Evolutionary conservation across 2,888 invertebrate species (phyloP).

Genomic region (Volucella inflata): DNA sequence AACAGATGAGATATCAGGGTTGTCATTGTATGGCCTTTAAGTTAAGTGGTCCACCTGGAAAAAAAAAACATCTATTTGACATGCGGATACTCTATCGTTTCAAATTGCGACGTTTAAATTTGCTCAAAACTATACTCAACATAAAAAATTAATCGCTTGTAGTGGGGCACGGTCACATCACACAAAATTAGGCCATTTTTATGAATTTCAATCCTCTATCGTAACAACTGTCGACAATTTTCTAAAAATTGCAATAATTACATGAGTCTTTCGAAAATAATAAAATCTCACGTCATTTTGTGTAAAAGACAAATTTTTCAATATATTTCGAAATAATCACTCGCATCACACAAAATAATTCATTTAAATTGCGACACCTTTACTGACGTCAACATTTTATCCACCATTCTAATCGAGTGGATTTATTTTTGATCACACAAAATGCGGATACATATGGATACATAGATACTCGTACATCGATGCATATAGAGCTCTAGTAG

Average conservation of each 20-base stretch:
- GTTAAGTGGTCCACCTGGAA: slow-evolving; percentile 16
- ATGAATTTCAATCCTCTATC: not conserved
- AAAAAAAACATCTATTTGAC: not conserved
- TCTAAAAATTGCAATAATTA: slow-evolving; percentile 49
- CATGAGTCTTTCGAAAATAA: slow-evolving; percentile 47
- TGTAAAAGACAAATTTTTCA: slow-evolving; percentile 62
- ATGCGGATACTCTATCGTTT: not conserved
- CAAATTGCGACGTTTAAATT: slow-evolving; percentile 47
- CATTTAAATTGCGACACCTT: slow-evolving; percentile 68
- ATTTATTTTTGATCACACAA: slow-evolving; percentile 55
- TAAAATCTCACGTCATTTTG: slow-evolving; percentile 52
- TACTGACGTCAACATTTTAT: slow-evolving; percentile 56
- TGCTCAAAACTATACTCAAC: not conserved
- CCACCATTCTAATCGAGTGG: slow-evolving; percentile 27
- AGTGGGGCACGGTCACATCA: slow-evolving; percentile 40
- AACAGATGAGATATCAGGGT: slow-evolving; percentile 15
- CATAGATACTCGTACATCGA: too few relatives aligned
- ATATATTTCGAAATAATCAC: slow-evolving; percentile 71
- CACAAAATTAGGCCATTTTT: slow-evolving; percentile 43
- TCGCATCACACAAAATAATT: slow-evolving; percentile 65
- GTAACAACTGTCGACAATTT: slow-evolving; percentile 26
- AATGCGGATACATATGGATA: not conserved
- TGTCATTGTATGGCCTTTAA: slow-evolving; percentile 19
- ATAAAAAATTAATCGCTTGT: slow-evolving; percentile 18
- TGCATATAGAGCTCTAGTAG: not conserved